Evolutionary conservation across 2,797 vertebrate species (phyloP).

Genomic region (Podarcis siculus): DNA sequence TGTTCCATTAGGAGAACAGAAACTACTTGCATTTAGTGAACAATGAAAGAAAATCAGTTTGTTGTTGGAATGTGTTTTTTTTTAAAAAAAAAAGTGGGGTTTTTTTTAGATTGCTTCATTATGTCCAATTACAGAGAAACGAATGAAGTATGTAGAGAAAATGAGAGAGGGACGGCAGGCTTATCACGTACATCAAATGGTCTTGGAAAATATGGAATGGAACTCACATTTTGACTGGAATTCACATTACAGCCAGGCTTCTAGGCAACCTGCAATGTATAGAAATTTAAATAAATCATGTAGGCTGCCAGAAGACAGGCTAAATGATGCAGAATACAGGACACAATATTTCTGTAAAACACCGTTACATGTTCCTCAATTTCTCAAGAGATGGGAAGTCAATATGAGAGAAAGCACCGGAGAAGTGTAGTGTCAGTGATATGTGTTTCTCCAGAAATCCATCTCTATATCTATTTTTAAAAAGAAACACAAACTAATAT

Average conservation of each 20-base stretch:
- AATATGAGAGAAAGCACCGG: neutral
- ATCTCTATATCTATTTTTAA: too few relatives aligned
- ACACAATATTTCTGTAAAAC: neutral
- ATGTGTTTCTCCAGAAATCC: too few relatives aligned
- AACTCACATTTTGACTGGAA: neutral
- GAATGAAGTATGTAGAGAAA: neutral
- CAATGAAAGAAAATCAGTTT: constrained; percentile 33
- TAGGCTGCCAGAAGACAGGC: neutral
- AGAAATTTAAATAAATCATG: neutral
- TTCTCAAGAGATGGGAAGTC: neutral
- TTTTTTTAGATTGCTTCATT: constrained; percentile 15
- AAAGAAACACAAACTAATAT: too few relatives aligned
- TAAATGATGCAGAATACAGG: neutral
- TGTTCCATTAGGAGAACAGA: neutral
- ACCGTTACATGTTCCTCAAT: too few relatives aligned
- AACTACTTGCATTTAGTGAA: neutral
- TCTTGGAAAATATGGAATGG: neutral
- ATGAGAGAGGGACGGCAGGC: neutral
- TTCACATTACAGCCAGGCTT: neutral
- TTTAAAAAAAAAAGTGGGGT: neutral
- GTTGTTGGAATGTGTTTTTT: neutral
- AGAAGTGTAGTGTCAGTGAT: too few relatives aligned
- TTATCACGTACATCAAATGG: neutral
- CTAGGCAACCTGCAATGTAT: neutral
- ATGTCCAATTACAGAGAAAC: neutral